These are phyloP conservation scores for Gryon sp. DNA, from an alignment of 1,140 invertebrate species.

Conservation along the genomic window DNA sequence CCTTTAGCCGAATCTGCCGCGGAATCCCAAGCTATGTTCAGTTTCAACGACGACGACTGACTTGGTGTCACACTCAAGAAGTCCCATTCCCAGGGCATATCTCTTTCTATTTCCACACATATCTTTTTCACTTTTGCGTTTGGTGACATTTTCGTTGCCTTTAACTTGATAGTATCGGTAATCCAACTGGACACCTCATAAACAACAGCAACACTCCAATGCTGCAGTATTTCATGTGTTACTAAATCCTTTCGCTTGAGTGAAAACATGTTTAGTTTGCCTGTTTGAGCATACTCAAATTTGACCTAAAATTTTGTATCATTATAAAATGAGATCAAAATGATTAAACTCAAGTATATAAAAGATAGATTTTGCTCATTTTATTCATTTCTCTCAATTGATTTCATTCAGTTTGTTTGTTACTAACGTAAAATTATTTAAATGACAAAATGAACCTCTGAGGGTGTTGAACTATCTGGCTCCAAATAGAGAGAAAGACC, in stretches of 20 bases:
- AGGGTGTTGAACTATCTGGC: conserved; percentile 64
- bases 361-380: not conserved
- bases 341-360: not conserved
- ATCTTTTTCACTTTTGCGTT: conserved; percentile 71
- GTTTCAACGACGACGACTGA: conserved; percentile 66
- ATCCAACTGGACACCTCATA: conserved; percentile 72
- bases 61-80: conserved; percentile 72
- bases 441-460: conserved; percentile 67
- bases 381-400: no score
- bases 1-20: conserved; percentile 69
- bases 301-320: conserved; percentile 71
- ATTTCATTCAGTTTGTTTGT: no score
- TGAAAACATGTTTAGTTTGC: conserved; percentile 68
- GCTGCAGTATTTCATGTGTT: conserved; percentile 68
- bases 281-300: conserved; percentile 72
- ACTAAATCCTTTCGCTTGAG: conserved; percentile 68
- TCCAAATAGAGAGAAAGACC: conserved; percentile 73
- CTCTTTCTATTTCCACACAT: conserved; percentile 70
- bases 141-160: conserved; percentile 69
- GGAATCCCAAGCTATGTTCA: conserved; percentile 71
- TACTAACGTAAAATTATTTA: not conserved
- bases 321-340: not conserved
- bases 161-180: conserved; percentile 72
- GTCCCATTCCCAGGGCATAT: conserved; percentile 74
- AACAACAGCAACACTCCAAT: conserved; percentile 73